Base-by-base conservation (phyloP, 2,888 invertebrate genomes). In the Cheilosia vulpina region DNA sequence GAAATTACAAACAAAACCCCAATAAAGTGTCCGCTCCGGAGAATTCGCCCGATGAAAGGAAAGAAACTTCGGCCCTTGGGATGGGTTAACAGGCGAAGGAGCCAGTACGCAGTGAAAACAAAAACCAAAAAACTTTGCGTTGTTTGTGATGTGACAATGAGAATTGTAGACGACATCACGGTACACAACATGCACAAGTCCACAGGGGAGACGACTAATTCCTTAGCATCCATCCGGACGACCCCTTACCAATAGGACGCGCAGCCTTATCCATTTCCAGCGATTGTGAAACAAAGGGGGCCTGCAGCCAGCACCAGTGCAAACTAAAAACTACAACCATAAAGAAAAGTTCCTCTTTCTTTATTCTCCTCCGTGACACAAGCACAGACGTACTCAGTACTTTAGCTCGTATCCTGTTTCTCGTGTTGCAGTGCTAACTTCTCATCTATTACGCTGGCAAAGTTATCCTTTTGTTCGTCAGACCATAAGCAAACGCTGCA, bases 81-180 rank as follows among this genome's bases (percentile, higher is more conserved):
- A 72, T 43, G 60, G 38, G 38, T 38, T 41, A 31, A 27, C 34
- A 27, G 38, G 15, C 24, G 17, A 55, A 15, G 31, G 34, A 41
- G 45, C 57, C 15, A 43, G 11, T 11, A 58, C 21, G 21, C 45
- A 47, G 15, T 24, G 17, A 17, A 63, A 50, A 53, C 13, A 58
- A 47, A n/a, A 24, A 31, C 7, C 4, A 31, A 57, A 47, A 62
- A 77, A 60, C 21, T 76, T 66, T 62, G 24, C 38, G 27, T 69
- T 79, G 71, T 68, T 84, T 79, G 73, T 75, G 69, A 84, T 73
- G 75, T 79, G 79, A 58, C 73, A 84, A 65, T 71, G 79, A 76
- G 65, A 47, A 27, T 82, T 69, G 79, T 50, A 65, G 79, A 65
- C 68, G 69, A 79, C 73, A 62, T 75, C 68, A 57, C 55, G 62